Conservation (phyloP, 2,113 vertebrate species). For the Mesitornis unicolor region DNA sequence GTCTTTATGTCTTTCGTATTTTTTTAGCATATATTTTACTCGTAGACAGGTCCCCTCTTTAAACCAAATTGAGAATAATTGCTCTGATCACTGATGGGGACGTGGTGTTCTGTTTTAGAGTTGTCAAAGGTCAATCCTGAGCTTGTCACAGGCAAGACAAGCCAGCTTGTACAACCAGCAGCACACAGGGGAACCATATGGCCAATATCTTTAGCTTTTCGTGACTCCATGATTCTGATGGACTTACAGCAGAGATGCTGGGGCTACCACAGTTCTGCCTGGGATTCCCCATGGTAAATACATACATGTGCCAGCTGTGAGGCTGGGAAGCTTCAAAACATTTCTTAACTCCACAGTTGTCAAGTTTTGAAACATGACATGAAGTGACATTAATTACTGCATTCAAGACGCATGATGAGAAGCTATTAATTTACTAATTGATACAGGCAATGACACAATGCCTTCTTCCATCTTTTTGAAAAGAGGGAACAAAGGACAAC, state of each 20-base stretch:
- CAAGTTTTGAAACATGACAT: neutral
- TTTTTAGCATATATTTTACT: neutral
- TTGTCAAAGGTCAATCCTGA: neutral
- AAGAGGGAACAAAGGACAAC: neutral
- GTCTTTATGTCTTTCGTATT: neutral
- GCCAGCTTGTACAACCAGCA: neutral
- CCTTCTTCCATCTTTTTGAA: neutral
- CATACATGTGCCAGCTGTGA: accelerated
- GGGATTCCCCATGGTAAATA: neutral
- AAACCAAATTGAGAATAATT: neutral
- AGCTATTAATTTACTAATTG: neutral
- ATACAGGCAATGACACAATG: neutral
- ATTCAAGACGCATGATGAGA: neutral
- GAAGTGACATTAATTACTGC: neutral
- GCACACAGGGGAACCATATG: accelerated
- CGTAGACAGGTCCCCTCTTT: neutral
- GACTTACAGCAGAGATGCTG: neutral
- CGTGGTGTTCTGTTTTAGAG: neutral
- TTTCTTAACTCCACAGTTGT: neutral
- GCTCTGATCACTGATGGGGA: neutral
- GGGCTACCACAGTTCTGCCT: neutral
- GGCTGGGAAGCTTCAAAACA: neutral
- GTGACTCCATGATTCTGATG: neutral
- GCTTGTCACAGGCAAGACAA: neutral
- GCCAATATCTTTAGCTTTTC: neutral